These are phyloP conservation scores for Lasiurus borealis DNA, from an alignment of 2,113 vertebrate species.

Conservation along the genomic window DNA sequence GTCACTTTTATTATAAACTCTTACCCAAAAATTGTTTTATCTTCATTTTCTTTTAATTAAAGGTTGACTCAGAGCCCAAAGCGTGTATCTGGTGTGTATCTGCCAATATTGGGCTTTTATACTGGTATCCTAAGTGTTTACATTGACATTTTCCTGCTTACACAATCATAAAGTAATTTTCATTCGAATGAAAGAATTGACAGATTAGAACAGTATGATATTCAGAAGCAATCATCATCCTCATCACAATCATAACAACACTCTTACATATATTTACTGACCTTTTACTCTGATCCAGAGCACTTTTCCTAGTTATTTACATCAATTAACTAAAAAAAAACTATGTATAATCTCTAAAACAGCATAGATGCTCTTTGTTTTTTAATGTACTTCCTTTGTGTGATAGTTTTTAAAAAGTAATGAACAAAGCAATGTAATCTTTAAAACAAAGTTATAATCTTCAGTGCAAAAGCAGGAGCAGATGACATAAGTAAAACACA, in stretches of 20 bases:
- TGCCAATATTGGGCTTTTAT: not conserved
- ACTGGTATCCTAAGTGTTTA: not conserved
- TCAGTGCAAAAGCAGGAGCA: slow-evolving; percentile 30
- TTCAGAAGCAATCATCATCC: not conserved
- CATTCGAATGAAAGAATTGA: not conserved
- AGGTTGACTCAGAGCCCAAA: not conserved
- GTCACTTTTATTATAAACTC: not conserved
- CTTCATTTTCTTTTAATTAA: slow-evolving; percentile 44
- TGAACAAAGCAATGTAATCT: not conserved
- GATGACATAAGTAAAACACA: slow-evolving; percentile 10
- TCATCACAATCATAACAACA: not conserved
- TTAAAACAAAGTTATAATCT: slow-evolving; percentile 28
- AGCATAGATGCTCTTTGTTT: not conserved
- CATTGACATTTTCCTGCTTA: not conserved
- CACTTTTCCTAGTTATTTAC: not conserved
- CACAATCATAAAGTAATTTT: not conserved
- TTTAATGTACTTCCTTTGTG: not conserved
- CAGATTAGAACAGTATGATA: not conserved
- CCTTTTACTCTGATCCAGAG: not conserved
- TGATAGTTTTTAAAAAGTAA: slow-evolving; percentile 55
- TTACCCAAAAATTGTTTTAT: not conserved
- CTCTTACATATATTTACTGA: not conserved
- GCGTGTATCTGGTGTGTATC: not conserved
- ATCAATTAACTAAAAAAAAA: not conserved
- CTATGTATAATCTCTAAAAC: not conserved